A percentile compares a stretch with the other conserved stretches of the same genome.
Conservation (phyloP, 2,888 invertebrate species). For the Phragmatobia fuliginosa region DNA sequence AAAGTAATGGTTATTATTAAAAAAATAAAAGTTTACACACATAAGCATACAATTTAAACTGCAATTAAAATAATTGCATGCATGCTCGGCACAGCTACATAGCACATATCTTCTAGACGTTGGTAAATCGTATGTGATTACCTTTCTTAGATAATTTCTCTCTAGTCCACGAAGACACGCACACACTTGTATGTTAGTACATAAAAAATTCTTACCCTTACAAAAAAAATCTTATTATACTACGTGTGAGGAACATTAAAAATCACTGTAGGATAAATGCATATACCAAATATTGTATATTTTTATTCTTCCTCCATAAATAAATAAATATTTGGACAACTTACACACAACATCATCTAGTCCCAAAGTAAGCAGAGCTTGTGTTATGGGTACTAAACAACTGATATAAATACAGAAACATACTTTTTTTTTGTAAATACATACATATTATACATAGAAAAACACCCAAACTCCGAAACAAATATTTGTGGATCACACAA, state of each 20-base stretch:
- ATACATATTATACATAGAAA: too few species aligned
- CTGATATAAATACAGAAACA: too few species aligned
- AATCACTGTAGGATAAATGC: not conserved
- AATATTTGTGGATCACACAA: too few species aligned
- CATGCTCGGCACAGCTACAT: not conserved
- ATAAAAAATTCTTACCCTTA: not conserved
- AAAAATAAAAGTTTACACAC: not conserved
- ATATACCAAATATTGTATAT: not conserved
- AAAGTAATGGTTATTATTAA: constrained; percentile 2
- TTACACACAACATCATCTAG: too few species aligned
- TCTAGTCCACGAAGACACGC: not conserved
- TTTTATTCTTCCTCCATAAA: too few species aligned
- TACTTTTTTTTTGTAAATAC: too few species aligned
- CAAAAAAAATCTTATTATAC: too few species aligned
- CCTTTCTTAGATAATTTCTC: not conserved
- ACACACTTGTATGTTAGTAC: not conserved
- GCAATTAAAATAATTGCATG: constrained; percentile 17
- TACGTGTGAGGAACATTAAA: not conserved
- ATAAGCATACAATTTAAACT: constrained; percentile 3
- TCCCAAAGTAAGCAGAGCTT: too few species aligned
- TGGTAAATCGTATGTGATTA: not conserved
- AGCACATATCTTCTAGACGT: not conserved
- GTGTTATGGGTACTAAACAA: too few species aligned
- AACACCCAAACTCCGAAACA: too few species aligned
- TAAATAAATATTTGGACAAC: too few species aligned